A percentile compares a stretch with the other conserved stretches of the same genome.
These are phyloP conservation scores for Heteromyza rotundicornis DNA, from an alignment of 2,888 invertebrate species.

Conservation along the genomic window DNA sequence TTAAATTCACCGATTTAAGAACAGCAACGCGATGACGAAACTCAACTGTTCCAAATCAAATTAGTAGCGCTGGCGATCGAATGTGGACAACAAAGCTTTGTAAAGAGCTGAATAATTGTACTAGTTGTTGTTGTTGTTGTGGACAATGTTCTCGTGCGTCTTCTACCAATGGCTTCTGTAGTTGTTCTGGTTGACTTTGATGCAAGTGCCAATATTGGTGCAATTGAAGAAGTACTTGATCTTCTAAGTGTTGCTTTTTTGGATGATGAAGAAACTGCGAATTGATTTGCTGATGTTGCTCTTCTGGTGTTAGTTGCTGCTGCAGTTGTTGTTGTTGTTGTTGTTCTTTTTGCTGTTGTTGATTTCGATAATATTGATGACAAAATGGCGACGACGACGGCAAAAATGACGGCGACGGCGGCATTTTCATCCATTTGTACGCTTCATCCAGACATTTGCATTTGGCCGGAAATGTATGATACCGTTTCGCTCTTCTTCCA, in stretches of 20 bases:
- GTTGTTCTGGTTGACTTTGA: conserved; percentile 14
- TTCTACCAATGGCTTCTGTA: conserved; percentile 20
- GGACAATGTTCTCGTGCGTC: background rate
- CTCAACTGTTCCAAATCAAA: background rate
- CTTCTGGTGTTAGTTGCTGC: conserved; percentile 16
- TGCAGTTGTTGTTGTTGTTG: conserved; percentile 23
- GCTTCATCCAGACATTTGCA: conserved; percentile 53
- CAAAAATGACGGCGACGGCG: conserved; percentile 53
- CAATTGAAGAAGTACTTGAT: no score
- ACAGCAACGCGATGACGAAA: background rate
- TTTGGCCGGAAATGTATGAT: conserved; percentile 43
- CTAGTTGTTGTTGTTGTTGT: conserved; percentile 22
- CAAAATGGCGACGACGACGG: conserved; percentile 51
- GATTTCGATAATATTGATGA: conserved; percentile 47
- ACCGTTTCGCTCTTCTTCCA: background rate
- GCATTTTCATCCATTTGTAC: conserved; percentile 58
- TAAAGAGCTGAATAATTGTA: conserved; percentile 1
- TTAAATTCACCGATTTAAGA: background rate
- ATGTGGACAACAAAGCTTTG: background rate
- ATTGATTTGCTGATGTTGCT: conserved; percentile 13
- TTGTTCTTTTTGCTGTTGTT: conserved; percentile 27
- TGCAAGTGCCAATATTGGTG: conserved; percentile 13
- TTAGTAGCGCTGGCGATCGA: conserved; percentile 10
- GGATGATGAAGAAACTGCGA: background rate
- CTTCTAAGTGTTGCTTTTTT: background rate